Evolutionary conservation across 2,888 invertebrate genomes (phyloP), one percentile per base, ranked within the genome.

Genomic region (Graphium colonna): DNA sequence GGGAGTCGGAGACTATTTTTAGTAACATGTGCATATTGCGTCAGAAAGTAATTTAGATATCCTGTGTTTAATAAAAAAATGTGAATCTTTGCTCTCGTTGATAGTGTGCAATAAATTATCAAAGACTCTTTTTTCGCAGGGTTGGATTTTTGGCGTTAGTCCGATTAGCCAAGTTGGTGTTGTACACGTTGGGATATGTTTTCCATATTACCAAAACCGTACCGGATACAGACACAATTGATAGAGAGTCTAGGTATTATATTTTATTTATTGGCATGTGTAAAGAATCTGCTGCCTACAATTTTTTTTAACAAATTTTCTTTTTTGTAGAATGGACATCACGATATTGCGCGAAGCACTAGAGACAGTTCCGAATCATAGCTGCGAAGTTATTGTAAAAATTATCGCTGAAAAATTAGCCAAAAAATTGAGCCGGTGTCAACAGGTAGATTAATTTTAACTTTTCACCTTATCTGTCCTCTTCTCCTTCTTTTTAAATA

Each of bases 81-180:
- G 38, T 41, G 45, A 15, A 15, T 51, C n/a, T 18, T n/a, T 36
- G 10, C 7, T 12, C 7, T 12, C 12, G 9, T 8, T 13, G 13
- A 46, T 42, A 40, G 39, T 28, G 31, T 31, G 4, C 12, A 9
- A n/a, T 16, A 40, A 38, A 21, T 39, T 8, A 21, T 21, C 21
- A 21, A 21, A 21, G 21, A 21, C n/a, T 31, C 36, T 41, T 49
- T 53, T 33, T 47, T 83, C 81, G 57, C 82, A 94, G 96, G 66
- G 94, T 96, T 53, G 97, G 97, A 8, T 97, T 96, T 81, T 91
- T 97, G 69, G 95, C 96, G 42, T 94, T 97, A 60, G 91, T 98
- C 67, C 95, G 96, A 74, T 91, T 98, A 63, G 95, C 95, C 62
- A 98, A 98, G 84, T 86, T 98, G 56, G 93, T 97, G 67, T 87